phyloP scores from a whole-genome alignment of 2,113 vertebrate species.

The Microcebus jonahi region DNA sequence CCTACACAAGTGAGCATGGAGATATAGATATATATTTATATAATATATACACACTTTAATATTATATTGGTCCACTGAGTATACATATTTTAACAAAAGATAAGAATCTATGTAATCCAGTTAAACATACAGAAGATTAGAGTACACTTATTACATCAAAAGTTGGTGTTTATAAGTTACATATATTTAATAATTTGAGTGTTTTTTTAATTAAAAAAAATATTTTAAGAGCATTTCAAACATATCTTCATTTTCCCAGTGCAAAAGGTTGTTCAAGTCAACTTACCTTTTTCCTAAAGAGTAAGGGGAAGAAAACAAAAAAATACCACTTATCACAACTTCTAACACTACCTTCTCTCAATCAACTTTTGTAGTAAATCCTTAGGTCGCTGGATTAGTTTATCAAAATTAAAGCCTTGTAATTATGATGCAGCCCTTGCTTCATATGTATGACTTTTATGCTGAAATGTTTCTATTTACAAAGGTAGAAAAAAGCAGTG shows the following conservation, averaged over 20 bases:
- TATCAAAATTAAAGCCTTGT: constrained; percentile 72
- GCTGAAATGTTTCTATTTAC: constrained; percentile 72
- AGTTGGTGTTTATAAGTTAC: constrained; percentile 83
- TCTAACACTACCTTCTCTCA: constrained; percentile 47
- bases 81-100: constrained; percentile 86
- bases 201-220: constrained; percentile 76
- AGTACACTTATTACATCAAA: constrained; percentile 84
- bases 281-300: constrained; percentile 82
- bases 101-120: constrained; percentile 86
- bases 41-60: constrained; percentile 87
- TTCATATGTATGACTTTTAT: constrained; percentile 51
- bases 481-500: constrained; percentile 84
- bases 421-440: constrained; percentile 68
- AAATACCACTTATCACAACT: constrained; percentile 45
- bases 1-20: constrained; percentile 82
- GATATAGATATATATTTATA: constrained; percentile 82
- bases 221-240: constrained; percentile 81
- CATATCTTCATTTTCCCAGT: constrained; percentile 85
- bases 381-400: constrained; percentile 70
- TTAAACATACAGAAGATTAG: constrained; percentile 86
- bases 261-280: constrained; percentile 84
- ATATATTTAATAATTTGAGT: constrained; percentile 84
- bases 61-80: constrained; percentile 88
- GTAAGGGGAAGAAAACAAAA: constrained; percentile 45
- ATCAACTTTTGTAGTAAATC: constrained; percentile 64